phyloP scores from a whole-genome alignment of 2,113 vertebrate species.

The Mormyrus iriodes region DNA sequence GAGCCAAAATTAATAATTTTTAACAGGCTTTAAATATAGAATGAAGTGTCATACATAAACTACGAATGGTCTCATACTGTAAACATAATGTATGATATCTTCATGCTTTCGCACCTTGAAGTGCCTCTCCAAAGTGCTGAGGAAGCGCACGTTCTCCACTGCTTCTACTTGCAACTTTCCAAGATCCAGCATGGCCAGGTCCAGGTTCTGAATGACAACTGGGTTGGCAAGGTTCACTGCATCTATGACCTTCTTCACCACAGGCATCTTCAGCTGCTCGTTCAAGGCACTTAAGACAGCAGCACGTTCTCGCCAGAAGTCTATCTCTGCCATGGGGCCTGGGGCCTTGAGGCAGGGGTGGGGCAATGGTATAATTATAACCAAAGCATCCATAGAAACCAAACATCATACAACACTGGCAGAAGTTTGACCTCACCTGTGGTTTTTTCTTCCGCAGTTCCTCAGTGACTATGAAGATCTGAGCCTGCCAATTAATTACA shows the following conservation, averaged over 20 bases:
- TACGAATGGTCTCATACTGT: not conserved
- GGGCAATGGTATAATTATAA: not conserved
- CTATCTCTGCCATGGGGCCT: slow-evolving; percentile 75
- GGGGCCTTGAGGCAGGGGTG: slow-evolving; percentile 55
- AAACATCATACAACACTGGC: not conserved
- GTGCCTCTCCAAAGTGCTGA: slow-evolving; percentile 72
- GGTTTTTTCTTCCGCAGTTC: slow-evolving; percentile 70
- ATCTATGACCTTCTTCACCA: slow-evolving; percentile 68
- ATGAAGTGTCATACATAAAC: not conserved
- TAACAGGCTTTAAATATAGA: not conserved
- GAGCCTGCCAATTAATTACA: slow-evolving; percentile 74
- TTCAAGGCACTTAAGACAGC: slow-evolving; percentile 64
- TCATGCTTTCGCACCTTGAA: slow-evolving; percentile 70
- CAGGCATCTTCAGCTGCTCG: slow-evolving; percentile 71
- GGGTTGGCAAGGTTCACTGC: slow-evolving; percentile 62
- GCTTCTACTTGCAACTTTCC: slow-evolving; percentile 69
- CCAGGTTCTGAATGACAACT: slow-evolving; percentile 56
- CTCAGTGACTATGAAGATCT: slow-evolving; percentile 70
- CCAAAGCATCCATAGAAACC: not conserved
- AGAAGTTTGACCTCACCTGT: slow-evolving; percentile 57
- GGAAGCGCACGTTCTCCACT: slow-evolving; percentile 72
- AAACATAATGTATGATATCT: not conserved
- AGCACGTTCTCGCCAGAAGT: slow-evolving; percentile 75
- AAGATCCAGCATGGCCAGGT: slow-evolving; percentile 62
- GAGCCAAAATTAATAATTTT: not conserved